phyloP scores from a whole-genome alignment of 1,140 invertebrate genomes.

The Calliopsis andreniformis region DNA sequence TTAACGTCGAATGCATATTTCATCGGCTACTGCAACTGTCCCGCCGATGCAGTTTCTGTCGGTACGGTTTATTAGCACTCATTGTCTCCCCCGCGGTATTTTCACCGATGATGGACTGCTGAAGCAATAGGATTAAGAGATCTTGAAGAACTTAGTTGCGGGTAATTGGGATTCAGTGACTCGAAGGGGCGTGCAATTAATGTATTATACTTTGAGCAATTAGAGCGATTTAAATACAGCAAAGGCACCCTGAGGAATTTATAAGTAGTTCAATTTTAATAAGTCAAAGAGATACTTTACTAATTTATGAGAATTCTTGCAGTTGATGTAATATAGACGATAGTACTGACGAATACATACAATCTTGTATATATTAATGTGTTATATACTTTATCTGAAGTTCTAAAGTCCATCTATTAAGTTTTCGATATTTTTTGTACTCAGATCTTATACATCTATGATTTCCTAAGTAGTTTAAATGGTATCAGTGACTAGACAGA shows the following conservation, averaged over 20 bases:
- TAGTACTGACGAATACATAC: too few relatives aligned
- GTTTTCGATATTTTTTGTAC: too few relatives aligned
- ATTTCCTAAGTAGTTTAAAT: too few relatives aligned
- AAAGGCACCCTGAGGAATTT: background rate
- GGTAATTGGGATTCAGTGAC: background rate
- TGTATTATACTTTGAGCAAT: background rate
- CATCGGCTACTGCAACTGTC: conserved; percentile 6
- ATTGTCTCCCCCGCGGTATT: background rate
- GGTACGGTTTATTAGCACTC: background rate
- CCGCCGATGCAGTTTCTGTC: conserved; percentile 14
- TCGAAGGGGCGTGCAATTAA: background rate
- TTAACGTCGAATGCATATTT: conserved; percentile 45
- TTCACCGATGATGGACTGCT: background rate
- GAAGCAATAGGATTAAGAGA: background rate
- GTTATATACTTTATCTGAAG: too few relatives aligned
- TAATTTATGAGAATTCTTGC: too few relatives aligned
- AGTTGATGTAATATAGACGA: too few relatives aligned
- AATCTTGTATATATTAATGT: too few relatives aligned
- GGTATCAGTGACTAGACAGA: too few relatives aligned
- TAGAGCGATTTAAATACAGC: background rate
- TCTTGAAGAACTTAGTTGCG: background rate
- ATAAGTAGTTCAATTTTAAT: background rate
- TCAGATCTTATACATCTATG: too few relatives aligned
- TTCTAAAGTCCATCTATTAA: too few relatives aligned
- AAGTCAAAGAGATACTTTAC: too few relatives aligned